Evolutionary conservation across 2,113 vertebrate species (phyloP), one percentile per base, ranked within the genome.

Genomic region (Chaetops frenatus): DNA sequence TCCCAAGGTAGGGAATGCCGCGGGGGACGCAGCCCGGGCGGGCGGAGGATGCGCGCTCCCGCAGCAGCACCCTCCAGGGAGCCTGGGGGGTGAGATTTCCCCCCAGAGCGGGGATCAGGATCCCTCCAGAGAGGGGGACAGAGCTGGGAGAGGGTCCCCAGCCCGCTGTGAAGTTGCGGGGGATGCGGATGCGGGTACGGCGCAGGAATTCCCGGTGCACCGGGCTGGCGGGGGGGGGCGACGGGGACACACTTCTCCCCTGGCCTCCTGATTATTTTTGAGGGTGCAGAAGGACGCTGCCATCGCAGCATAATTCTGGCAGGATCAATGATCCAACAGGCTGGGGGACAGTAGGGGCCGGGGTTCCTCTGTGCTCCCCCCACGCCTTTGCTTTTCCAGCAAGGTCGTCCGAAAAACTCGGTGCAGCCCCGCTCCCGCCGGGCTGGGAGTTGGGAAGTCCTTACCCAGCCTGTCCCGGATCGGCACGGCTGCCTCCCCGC

Each of bases 1-100:
- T 97, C 97, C 88, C 98, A 98, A 98, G 98, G 98, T 98, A 98
- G 95, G 88, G 88, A 84, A 84, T 74, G 89, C 94, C 86, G 90
- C 81, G 93, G 82, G 87, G 92, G 74, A 74, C 94, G 70, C 85
- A 91, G 96, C 53, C 94, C 53, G 35, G 48, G 62, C 27, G 81
- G 35, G 61, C 29, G 67, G 67, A 5, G 65, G 36, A 51, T 65
- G 76, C 69, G 36, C 61, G 61, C 16, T 47, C 80, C 91, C 86
- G 11, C 28, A 10, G 82, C 65, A 61, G 47, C 57, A 20, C n/a
- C 58, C 40, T 50, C 35, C 23, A 1, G 19, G 9, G 44, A 57
- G 21, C 18, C 89, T 91, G 91, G 71, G 14, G 20, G 76, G 22
- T 24, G 48, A 29, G 13, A 4, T 56, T 44, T 15, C 48, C 19